Evolutionary conservation across 2,888 invertebrate species (phyloP), one percentile per base, ranked within the genome.

Genomic region (Mayetiola destructor): DNA sequence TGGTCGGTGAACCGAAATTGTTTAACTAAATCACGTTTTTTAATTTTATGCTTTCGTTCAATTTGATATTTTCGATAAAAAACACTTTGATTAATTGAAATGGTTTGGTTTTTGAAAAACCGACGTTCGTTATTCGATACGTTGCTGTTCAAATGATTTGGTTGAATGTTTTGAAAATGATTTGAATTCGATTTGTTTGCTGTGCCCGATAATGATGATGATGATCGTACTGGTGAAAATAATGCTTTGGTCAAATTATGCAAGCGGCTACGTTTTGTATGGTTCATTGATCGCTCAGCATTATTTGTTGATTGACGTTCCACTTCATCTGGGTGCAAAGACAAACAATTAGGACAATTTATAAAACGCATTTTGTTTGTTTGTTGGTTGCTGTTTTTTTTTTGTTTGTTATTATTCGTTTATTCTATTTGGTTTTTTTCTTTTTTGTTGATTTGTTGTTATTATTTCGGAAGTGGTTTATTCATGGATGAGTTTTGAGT

Each of bases 341-440:
- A 61, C 39, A 63, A 59, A 56, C 63, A 63, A 56, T 58, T 61
- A 42, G 62, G 61, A 55, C 63, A 63, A 59, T 63, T 60, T 29
- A 61, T 57, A 40, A 63, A 37, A 57, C 59, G 60, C 63, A 63
- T 63, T 42, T 42, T 42, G 2, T 18, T 9, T 39, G 16, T 39
- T 39, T 6, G 36, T 14, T n/a, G n/a, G n/a, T n/a, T n/a, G n/a
- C n/a, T n/a, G n/a, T n/a, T 55, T 23, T 39, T 52, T 57, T 35
- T n/a, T 42, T 39, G 32, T 40, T n/a, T 10, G 37, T 14, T 37
- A n/a, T 37, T 12, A 12, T n/a, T 37, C 14, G 4, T 4, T 4
- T n/a, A 37, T 37, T 37, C 3, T 39, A 20, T 3, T 18, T 39
- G 18, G 16, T 16, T 39, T 8, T 39, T 39, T 39, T 3, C 20